Evolutionary conservation across 2,797 vertebrate genomes (phyloP), one percentile per base, ranked within the genome.

Genomic region (Sebastolobus alascanus): DNA sequence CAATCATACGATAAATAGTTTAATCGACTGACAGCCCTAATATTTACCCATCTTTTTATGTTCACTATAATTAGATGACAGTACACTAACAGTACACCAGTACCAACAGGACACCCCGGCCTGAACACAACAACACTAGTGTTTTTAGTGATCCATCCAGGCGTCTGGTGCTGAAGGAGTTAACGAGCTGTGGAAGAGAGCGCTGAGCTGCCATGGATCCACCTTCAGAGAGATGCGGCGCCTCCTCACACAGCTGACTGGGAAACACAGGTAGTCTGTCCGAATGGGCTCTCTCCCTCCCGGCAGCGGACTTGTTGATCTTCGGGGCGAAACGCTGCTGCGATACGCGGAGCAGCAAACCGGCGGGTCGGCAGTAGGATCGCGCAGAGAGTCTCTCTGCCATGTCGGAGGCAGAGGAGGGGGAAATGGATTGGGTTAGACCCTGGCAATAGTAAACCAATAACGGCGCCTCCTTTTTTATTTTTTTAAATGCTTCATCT

Each of bases 291-390:
- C 78, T 71, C 50, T 52, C 50, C 50, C 50, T 52, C 50, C 50
- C 50, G 43, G 43, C 84, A 58, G 68, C 81, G 54, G 85, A 96
- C 95, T 96, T 96, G 96, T 96, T 96, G 96, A 96, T 96, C 92
- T 86, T 40, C 74, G 52, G 82, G 63, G 64, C 58, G 63, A 84
- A 82, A 58, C 79, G 14, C 80, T 37, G 68, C 58, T 35, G 83
- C 63, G 83, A 84, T 63, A 84, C 84, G 86, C 65, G 67, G 87
- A 82, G 79, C 79, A 73, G 79, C 60, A 71, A 68, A 8, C 27
- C 79, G 71, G 38, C 37, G 77, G 80, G 35, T 73, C 61, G 86
- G 76, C 75, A 31, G 67, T 80, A 78, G 43, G 79, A 77, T 84
- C 81, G 79, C 40, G 82, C 84, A 74, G 84, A 72, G 79, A 77